These are phyloP conservation scores for Intellagama lesueurii DNA, from an alignment of 2,797 vertebrate species.

Conservation along the genomic window DNA sequence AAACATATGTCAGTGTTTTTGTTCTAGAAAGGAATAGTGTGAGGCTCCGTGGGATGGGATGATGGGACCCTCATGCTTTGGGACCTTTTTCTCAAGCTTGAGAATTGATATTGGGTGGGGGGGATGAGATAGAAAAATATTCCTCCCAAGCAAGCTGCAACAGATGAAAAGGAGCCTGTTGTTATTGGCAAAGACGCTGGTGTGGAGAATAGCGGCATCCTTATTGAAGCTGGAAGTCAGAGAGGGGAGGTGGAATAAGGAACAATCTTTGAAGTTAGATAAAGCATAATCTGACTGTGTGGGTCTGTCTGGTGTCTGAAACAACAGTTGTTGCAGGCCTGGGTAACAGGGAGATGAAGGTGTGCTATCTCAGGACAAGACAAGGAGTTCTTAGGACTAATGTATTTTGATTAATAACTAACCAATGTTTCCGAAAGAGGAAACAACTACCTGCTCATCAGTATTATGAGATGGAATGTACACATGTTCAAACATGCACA, in stretches of 20 bases:
- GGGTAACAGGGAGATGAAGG: constrained; percentile 62
- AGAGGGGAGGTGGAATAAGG: constrained; percentile 30
- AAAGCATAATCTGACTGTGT: constrained; percentile 64
- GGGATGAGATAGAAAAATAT: constrained; percentile 62
- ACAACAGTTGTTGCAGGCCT: constrained; percentile 46
- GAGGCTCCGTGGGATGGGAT: constrained; percentile 27
- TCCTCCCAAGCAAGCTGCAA: constrained; percentile 61
- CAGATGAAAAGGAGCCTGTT: constrained; percentile 62
- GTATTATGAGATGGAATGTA: background rate
- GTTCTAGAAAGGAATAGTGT: constrained; percentile 61
- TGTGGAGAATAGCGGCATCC: constrained; percentile 70
- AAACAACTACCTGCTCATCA: background rate
- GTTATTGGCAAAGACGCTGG: constrained; percentile 41
- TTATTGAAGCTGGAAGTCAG: constrained; percentile 50
- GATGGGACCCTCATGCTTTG: constrained; percentile 49
- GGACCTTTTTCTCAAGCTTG: constrained; percentile 64
- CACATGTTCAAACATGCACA: background rate
- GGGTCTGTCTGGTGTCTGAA: constrained; percentile 43
- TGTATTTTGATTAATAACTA: constrained; percentile 11
- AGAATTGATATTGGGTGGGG: constrained; percentile 52
- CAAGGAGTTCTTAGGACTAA: background rate
- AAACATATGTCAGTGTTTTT: constrained; percentile 69
- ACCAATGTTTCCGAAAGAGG: background rate
- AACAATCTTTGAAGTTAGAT: constrained; percentile 48
- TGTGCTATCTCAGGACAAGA: constrained; percentile 38